phyloP scores from a whole-genome alignment of 2,888 invertebrate genomes.

The Maniola hyperantus region DNA sequence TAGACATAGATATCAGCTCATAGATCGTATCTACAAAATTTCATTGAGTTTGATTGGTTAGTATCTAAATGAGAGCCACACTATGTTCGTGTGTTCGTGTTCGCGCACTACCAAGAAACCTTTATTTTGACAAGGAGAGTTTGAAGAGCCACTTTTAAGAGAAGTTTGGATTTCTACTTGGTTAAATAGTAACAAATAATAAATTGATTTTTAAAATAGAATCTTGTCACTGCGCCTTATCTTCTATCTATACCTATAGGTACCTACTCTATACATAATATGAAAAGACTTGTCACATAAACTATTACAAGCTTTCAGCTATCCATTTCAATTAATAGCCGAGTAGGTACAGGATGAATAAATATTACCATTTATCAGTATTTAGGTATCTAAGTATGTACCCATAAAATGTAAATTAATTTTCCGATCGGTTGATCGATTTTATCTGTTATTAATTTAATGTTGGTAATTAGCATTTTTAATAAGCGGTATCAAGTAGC shows the following conservation, averaged over 20 bases:
- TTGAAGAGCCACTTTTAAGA: no score
- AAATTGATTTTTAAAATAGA: neutral
- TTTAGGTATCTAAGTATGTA: constrained; percentile 2
- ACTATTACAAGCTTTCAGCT: neutral
- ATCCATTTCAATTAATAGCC: constrained; percentile 1
- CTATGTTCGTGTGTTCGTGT: no score
- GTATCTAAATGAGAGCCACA: no score
- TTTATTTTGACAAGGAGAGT: no score
- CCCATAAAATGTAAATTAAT: constrained; percentile 4
- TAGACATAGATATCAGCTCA: no score
- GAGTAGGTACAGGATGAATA: neutral
- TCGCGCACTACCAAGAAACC: no score
- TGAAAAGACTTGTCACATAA: no score
- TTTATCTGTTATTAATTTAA: constrained; percentile 3
- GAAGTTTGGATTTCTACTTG: no score
- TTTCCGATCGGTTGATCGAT: constrained; percentile 2
- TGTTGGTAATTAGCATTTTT: neutral
- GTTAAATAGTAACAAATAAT: no score
- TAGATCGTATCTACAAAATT: no score
- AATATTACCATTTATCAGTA: neutral
- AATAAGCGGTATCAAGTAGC: no score
- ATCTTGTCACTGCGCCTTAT: neutral
- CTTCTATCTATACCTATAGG: neutral
- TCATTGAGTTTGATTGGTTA: no score
- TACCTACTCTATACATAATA: neutral